Base-by-base conservation (phyloP, 2,888 invertebrate genomes). In the Sinotaia quadrata region DNA sequence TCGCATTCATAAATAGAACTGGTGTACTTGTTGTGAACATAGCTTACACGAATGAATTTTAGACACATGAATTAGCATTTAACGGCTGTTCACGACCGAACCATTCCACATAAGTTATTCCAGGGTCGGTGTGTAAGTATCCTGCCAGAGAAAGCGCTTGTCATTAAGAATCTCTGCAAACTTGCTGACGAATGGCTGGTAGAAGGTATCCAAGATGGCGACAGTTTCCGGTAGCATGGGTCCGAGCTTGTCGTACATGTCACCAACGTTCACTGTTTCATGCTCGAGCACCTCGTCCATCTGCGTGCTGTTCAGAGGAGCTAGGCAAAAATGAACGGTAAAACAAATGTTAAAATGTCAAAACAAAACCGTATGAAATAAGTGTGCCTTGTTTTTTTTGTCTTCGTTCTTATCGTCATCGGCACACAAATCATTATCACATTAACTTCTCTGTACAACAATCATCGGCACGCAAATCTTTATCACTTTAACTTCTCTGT, bases 131-230 rank as follows among this genome's bases (percentile, higher is more conserved):
- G n/a, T n/a, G n/a, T n/a, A n/a, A n/a, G 51, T 7, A 4, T 54
- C 54, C n/a, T 18, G 54, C 54, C 54, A 54, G 27, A 54, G 31
- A 18, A 54, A 54, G 18, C 54, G 54, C 29, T 54, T 29, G 54
- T 54, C 54, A 31, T 54, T 54, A 2, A 54, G 29, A 24, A 54
- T 54, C 29, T 54, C 54, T 5, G 54, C 54, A 54, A 54, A 31
- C 29, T 54, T 54, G 31, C 29, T n/a, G 54, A 54, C 29, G 54
- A 54, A 54, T 1, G 54, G 54, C 8, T 54, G 27, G 27, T 54
- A 54, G 27, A 54, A 54, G 10, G 24, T 1, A 18, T 54, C 29
- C 8, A 54, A 18, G 4, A 54, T 54, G 54, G 54, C 54, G 1
- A 18, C 54, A 3, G 54, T 54, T 29, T 54, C 54, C 8, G 54